A percentile compares a stretch with the other conserved stretches of the same genome.
Evolutionary conservation across 1,140 invertebrate species (phyloP).

Genomic region (Rhopalosiphum padi): DNA sequence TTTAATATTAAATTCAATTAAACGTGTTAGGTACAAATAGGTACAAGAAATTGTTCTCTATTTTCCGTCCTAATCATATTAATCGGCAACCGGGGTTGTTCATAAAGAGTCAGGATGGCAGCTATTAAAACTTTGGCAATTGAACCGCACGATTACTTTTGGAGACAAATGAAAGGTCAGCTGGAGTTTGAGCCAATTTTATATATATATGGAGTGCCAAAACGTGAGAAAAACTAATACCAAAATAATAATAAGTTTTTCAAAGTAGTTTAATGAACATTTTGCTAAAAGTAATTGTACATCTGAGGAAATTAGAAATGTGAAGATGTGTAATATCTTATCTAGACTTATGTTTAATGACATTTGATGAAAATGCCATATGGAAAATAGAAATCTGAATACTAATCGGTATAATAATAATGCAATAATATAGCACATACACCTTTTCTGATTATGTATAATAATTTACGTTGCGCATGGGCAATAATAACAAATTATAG

Average conservation of each 20-base stretch:
- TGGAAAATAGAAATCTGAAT: neutral
- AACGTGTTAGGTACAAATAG: neutral
- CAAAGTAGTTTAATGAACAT: neutral
- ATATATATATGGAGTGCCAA: conserved; percentile 36
- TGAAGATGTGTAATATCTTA: neutral
- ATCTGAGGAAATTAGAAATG: neutral
- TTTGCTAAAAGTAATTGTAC: neutral
- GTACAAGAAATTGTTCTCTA: neutral
- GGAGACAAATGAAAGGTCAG: conserved; percentile 47
- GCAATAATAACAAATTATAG: neutral
- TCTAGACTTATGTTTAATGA: neutral
- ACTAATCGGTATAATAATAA: neutral
- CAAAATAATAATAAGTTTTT: conserved; percentile 38
- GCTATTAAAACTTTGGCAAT: conserved; percentile 49
- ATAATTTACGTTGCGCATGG: neutral
- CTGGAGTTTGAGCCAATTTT: conserved; percentile 24
- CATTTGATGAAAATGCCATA: neutral
- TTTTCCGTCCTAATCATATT: conserved; percentile 5
- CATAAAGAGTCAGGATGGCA: neutral
- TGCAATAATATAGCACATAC: neutral
- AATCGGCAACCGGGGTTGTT: conserved; percentile 21
- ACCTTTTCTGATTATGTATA: neutral
- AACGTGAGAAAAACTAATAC: neutral
- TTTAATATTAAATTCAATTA: neutral
- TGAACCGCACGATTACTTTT: conserved; percentile 28